Percentiles rank a stretch among this genome's conserved stretches.
Conservation (phyloP, 2,797 vertebrate species). For the Xyrichtys novacula region DNA sequence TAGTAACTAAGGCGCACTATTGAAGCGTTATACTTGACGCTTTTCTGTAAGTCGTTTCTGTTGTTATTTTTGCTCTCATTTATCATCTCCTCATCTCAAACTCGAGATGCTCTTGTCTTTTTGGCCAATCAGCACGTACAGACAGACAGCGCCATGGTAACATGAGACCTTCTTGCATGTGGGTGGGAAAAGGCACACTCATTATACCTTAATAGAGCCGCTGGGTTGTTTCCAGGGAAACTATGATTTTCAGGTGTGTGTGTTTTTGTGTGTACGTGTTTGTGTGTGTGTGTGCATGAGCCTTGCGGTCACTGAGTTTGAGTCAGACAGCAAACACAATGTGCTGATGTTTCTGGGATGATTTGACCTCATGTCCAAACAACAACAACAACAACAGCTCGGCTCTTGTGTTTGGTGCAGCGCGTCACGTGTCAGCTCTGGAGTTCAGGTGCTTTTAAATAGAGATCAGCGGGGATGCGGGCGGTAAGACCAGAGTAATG, state of each 20-base stretch:
- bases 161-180: constrained; percentile 69
- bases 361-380: constrained; percentile 27
- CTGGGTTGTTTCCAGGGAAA: constrained; percentile 88
- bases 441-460: not conserved
- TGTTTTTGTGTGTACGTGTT: constrained; percentile 48
- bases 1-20: no score
- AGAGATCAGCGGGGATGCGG: not conserved
- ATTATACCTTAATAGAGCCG: constrained; percentile 73
- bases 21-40: no score
- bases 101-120: constrained; percentile 41
- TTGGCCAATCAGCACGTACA: constrained; percentile 59
- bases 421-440: constrained; percentile 1
- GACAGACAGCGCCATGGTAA: constrained; percentile 76
- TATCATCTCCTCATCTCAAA: constrained; percentile 36
- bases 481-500: not conserved
- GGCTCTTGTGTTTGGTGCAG: constrained; percentile 13
- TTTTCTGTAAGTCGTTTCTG: no score
- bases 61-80: constrained; percentile 1
- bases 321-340: constrained; percentile 38
- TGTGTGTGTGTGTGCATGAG: constrained; percentile 20
- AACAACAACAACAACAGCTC: constrained; percentile 40
- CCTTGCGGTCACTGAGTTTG: constrained; percentile 56
- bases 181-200: constrained; percentile 74
- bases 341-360: constrained; percentile 48
- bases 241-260: constrained; percentile 71